A percentile compares a stretch with the other conserved stretches of the same genome.
Conservation (phyloP, 2,797 vertebrate genomes). For the Manis crassicaudata region DNA sequence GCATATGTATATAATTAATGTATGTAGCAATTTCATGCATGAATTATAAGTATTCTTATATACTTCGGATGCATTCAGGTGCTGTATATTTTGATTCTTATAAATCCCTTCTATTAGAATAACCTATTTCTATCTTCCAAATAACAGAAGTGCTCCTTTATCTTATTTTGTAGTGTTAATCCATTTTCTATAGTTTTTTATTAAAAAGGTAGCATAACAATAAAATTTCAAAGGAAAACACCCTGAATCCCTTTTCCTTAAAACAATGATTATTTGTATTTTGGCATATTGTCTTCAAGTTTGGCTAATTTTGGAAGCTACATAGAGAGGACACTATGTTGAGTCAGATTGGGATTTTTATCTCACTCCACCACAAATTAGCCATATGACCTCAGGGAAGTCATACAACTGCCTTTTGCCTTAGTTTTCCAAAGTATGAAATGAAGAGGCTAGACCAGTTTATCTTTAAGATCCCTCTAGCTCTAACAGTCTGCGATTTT, state of each 20-base stretch:
- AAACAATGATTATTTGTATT: neutral
- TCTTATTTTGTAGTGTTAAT: neutral
- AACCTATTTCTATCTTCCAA: constrained; percentile 30
- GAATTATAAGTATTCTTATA: too few species aligned
- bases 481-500: neutral
- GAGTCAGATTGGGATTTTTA: constrained; percentile 29
- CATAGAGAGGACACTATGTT: neutral
- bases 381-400: constrained; percentile 14
- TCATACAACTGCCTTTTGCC: constrained; percentile 36
- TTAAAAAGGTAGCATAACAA: neutral
- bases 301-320: constrained; percentile 28
- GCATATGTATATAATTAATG: neutral
- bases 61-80: neutral
- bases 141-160: neutral
- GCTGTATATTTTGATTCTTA: neutral
- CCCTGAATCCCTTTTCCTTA: neutral
- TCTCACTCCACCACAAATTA: neutral
- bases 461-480: constrained; percentile 20
- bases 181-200: neutral
- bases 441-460: neutral
- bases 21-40: neutral
- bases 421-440: constrained; percentile 52
- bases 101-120: neutral
- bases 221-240: constrained; percentile 21
- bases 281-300: constrained; percentile 2